Percentiles rank a stretch among this genome's conserved stretches.
phyloP scores from a whole-genome alignment of 1,140 invertebrate genomes.

The Carcinoscorpius rotundicauda region DNA sequence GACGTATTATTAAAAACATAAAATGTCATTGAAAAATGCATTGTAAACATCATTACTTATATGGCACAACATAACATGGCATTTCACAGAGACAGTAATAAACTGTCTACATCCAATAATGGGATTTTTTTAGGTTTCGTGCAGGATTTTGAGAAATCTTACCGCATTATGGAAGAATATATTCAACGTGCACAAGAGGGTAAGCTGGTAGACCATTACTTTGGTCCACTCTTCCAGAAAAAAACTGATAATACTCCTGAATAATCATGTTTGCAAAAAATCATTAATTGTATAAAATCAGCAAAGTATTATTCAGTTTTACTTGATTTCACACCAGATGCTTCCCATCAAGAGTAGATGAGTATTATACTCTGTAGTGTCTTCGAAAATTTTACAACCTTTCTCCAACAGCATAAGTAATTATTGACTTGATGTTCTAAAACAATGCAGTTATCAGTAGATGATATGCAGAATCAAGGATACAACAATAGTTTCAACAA shows the following conservation, averaged over 20 bases:
- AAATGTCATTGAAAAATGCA: background rate
- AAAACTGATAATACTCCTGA: background rate
- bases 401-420: background rate
- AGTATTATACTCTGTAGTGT: background rate
- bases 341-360: background rate
- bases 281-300: background rate
- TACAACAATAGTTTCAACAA: conserved; percentile 1
- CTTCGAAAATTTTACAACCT: background rate
- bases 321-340: background rate
- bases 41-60: background rate
- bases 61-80: background rate
- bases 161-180: background rate
- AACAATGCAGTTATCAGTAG: background rate
- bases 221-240: background rate
- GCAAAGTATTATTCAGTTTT: background rate
- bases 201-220: background rate
- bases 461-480: background rate
- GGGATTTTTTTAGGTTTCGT: background rate
- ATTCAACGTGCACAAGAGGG: background rate
- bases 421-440: background rate
- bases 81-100: background rate
- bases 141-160: background rate
- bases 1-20: background rate
- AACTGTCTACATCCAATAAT: background rate
- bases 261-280: background rate